Evolutionary conservation across 2,888 invertebrate species (phyloP), one percentile per base, ranked within the genome.

Genomic region (Carcina quercana): DNA sequence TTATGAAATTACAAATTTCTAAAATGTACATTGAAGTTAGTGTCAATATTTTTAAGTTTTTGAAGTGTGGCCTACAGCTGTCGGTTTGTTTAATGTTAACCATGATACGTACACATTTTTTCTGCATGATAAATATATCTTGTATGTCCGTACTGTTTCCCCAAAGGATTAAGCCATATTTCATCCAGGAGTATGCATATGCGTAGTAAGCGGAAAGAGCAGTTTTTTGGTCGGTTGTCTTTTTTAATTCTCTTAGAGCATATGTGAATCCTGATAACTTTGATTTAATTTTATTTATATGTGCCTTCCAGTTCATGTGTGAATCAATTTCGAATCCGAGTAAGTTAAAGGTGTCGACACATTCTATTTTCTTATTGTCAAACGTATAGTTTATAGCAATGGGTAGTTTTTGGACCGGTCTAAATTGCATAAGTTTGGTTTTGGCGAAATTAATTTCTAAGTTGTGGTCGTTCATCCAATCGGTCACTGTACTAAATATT

Each of bases 361-460:
- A 5, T 13, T 19, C 14, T 26, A 26, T 19, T 12, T 6, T 5
- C 14, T 6, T 5, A 11, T 7, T 25, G 3, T 32, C 20, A 21
- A 14, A 26, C 3, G 3, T 10, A 3, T 7, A 19, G 12, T n/a
- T 32, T 11, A 32, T n/a, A 13, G 13, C n/a, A 10, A 32, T 4
- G 5, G 26, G 26, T 10, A 6, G 2, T 20, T 26, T 32, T 20
- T 32, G 32, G 7, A 11, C 7, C 6, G 32, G 32, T 5, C 10
- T 24, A 17, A 33, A 33, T 19, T 13, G 17, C 6, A 29, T 32
- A 11, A 28, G 3, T 14, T 26, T 28, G 5, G 32, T 32, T 25
- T 29, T 34, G n/a, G 14, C 12, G 5, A 28, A 5, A 12, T 25
- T 28, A 5, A 37, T 20, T 15, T 25, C 12, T 8, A 32, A n/a